Base-by-base conservation (phyloP, 2,113 vertebrate genomes). In the Choloepus hoffmanni region DNA sequence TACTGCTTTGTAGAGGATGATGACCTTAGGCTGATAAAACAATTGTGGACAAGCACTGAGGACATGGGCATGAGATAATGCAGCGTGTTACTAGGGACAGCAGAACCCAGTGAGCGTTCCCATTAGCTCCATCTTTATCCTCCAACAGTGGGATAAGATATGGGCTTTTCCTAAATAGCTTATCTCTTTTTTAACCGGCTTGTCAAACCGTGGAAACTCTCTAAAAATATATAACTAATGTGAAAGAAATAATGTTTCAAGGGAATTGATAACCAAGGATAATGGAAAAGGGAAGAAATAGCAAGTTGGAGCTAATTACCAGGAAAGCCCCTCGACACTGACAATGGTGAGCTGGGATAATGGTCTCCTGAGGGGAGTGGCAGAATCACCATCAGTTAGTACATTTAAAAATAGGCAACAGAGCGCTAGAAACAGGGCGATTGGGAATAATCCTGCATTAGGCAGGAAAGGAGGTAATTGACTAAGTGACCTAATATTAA, bases 341-440 rank as follows among this genome's bases (percentile, higher is more conserved):
- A 95, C 67, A 68, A 93, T 62, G 84, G 93, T 67, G 90, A 97
- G 96, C 92, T 33, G 63, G 72, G 96, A 95, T 97, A 97, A 98
- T 94, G 90, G 95, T 96, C 95, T 97, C 96, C 76, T 82, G 93
- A 95, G 97, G 92, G 92, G 88, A 96, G 96, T 93, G 93, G 95
- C 96, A 97, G 95, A 93, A 86, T 96, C 94, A 96, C 96, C 97
- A 94, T 90, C 90, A 95, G 90, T 90, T 82, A 92, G 94, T 92
- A 78, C 94, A 90, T 96, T 97, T 97, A 98, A 98, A 98, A 98
- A 98, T 97, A 98, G 97, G 87, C 73, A 96, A 91, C 96, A 96
- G 95, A 98, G 95, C n/a, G 10, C 93, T 96, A 85, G 95, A 96
- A 96, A 97, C 86, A 87, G 86, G 96, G 48, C 96, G 82, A 43